Base-by-base conservation (phyloP, 2,888 invertebrate genomes). In the Lampropteryx suffumata region DNA sequence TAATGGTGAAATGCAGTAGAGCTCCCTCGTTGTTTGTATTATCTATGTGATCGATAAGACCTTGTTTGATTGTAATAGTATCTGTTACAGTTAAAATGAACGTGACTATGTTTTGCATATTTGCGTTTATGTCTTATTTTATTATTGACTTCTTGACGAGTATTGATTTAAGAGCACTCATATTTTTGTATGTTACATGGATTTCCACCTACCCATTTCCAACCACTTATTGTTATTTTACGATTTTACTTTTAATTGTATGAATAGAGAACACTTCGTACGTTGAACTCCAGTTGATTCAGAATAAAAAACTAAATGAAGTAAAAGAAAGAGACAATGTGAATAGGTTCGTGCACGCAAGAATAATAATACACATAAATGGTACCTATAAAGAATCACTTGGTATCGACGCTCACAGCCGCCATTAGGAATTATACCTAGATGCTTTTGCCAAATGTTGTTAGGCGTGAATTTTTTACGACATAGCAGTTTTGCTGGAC, bases 1-100 rank as follows among this genome's bases (percentile, higher is more conserved):
- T 77, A 70, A 81, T 85, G 80, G 84, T 84, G 75, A 85, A 85
- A 82, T 78, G 73, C 71, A 71, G 73, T 69, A 71, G 65, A 69
- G 70, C 73, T 74, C 76, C 69, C 72, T 76, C 61, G 61, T 63
- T 67, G 73, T 69, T 67, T 68, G 69, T 72, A 73, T 75, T 79
- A 80, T 79, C 76, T 69, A 40, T 62, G 57, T 64, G 70, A 84
- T 85, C 80, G 73, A 84, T 84, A 79, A 57, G 56, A 62, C 59
- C 62, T 62, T 59, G 65, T 65, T 64, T 61, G 55, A 68, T 67
- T 64, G 58, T 56, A 55, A 55, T 61, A 60, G 46, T 64, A 64
- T 61, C 51, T 71, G 58, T 61, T 65, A 42, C 63, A 58, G 50
- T 59, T 65, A 46, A 59, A 65, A 65, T 61, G 62, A 67, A 63